A percentile compares a stretch with the other conserved stretches of the same genome.
Conservation (phyloP, 2,797 vertebrate species). For the Notolabrus celidotus region DNA sequence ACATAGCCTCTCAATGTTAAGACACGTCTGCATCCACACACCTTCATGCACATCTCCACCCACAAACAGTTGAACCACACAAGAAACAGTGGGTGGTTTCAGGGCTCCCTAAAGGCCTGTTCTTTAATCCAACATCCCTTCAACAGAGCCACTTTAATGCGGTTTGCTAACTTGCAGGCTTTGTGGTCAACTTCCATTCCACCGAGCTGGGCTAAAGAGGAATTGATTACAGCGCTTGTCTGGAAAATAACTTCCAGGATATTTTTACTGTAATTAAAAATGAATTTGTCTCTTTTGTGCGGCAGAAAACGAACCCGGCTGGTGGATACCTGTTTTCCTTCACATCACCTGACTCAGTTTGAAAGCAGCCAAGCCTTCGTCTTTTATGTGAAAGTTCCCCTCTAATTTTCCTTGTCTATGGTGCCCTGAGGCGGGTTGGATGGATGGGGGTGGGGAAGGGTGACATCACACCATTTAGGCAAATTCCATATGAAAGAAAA, state of each 20-base stretch:
- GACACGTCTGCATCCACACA: conserved; percentile 57
- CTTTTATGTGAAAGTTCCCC: conserved; percentile 84
- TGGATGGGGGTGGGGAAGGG: conserved; percentile 63
- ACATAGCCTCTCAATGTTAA: conserved; percentile 37
- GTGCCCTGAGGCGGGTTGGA: conserved; percentile 64
- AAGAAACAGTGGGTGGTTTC: conserved; percentile 73
- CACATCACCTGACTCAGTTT: conserved; percentile 79
- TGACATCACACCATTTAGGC: conserved; percentile 81
- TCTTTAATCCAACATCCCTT: conserved; percentile 74
- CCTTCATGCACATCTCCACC: conserved; percentile 71
- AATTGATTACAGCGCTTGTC: conserved; percentile 72
- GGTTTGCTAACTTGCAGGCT: conserved; percentile 75
- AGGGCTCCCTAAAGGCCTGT: conserved; percentile 64
- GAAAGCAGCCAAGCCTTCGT: conserved; percentile 75
- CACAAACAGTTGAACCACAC: conserved; percentile 63
- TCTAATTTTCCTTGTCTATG: conserved; percentile 83
- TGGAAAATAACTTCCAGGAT: conserved; percentile 72
- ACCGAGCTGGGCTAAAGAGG: conserved; percentile 57
- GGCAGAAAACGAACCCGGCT: conserved; percentile 53
- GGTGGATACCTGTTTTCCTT: conserved; percentile 80
- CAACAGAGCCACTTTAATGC: conserved; percentile 70
- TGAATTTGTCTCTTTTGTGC: conserved; percentile 63
- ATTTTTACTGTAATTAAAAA: conserved; percentile 73
- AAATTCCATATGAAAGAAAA: conserved; percentile 78
- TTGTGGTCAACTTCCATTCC: conserved; percentile 71